Percentiles rank a stretch among this genome's conserved stretches.
Evolutionary conservation across 2,888 invertebrate genomes (phyloP).

Genomic region (Drosophila paracracens): DNA sequence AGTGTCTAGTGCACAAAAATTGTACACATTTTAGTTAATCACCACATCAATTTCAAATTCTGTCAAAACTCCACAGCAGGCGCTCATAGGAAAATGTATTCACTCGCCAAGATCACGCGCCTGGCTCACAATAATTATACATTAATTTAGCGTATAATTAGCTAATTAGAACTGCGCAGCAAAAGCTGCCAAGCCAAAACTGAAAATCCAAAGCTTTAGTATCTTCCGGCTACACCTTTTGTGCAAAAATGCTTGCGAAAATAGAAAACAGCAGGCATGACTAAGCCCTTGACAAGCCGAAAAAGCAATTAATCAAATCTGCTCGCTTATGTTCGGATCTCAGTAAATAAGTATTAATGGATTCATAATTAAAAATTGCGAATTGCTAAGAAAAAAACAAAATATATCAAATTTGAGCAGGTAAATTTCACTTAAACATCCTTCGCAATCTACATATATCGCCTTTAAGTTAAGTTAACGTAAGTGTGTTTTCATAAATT

Average conservation of each 20-base stretch:
- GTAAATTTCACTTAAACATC: conserved; percentile 1
- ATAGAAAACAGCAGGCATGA: conserved; percentile 74
- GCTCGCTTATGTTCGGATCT: conserved; percentile 48
- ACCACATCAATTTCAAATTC: neutral
- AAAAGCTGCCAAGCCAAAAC: conserved; percentile 58
- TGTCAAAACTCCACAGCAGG: neutral
- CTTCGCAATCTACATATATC: neutral
- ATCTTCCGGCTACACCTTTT: conserved; percentile 82
- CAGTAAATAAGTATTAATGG: conserved; percentile 80
- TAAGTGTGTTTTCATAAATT: neutral
- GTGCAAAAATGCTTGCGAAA: conserved; percentile 78
- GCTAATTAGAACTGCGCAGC: conserved; percentile 79
- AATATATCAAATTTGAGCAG: conserved; percentile 24
- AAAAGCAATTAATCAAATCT: conserved; percentile 74
- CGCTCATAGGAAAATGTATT: conserved; percentile 44
- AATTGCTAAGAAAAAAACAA: conserved; percentile 24
- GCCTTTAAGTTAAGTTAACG: conserved; percentile 1
- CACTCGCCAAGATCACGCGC: conserved; percentile 58
- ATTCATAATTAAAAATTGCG: conserved; percentile 79
- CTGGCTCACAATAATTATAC: conserved; percentile 77
- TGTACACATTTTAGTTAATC: neutral
- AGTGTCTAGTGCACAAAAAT: neutral
- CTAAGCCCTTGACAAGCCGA: conserved; percentile 67
- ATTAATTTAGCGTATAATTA: conserved; percentile 82
- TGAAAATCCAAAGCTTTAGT: conserved; percentile 46